Base-by-base conservation (phyloP, 2,797 vertebrate species). In the Aeoliscus strigatus region DNA sequence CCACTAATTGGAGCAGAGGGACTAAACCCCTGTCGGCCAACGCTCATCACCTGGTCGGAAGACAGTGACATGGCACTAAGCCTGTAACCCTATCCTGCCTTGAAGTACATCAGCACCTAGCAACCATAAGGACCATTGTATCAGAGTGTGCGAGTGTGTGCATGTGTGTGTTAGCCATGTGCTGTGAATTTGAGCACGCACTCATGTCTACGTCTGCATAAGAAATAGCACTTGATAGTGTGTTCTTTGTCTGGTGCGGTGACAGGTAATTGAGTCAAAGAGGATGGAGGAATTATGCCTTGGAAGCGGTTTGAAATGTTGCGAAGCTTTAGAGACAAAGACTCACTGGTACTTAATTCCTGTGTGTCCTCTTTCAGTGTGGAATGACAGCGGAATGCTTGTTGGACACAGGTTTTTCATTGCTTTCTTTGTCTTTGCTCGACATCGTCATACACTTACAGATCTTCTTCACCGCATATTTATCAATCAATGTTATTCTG, bases 231-330 rank as follows among this genome's bases (percentile, higher is more conserved):
- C 56, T 70, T 50, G 29, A 62, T 74, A 64, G 53, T 61, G 66
- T 66, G 39, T 57, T 60, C 58, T 80, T 80, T 84, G 71, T 83
- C n/a, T 70, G 24, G 6, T 2, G 55, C 64, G 72, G 74, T 78
- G 74, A 73, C 77, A 78, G 76, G 73, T 83, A 81, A 81, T 76
- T 70, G 77, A 83, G 75, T 77, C 51, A 65, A 65, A 58, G 62
- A 82, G 75, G 74, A 77, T 72, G 51, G 61, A 70, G 65, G 77
- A 72, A 68, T 80, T 77, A 70, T 74, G 67, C 80, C 29, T 49
- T 66, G 61, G 70, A 70, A 75, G 73, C 75, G 77, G 71, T 75
- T 75, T 77, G 75, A 81, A 83, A 79, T 54, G 55, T 73, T 63
- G 58, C 69, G 72, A 85, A 77, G 33, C 70, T 67, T 79, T 48